phyloP scores from a whole-genome alignment of 53 echinoderm and acorn worm genomes.

The Temnopleurus reevesii region DNA sequence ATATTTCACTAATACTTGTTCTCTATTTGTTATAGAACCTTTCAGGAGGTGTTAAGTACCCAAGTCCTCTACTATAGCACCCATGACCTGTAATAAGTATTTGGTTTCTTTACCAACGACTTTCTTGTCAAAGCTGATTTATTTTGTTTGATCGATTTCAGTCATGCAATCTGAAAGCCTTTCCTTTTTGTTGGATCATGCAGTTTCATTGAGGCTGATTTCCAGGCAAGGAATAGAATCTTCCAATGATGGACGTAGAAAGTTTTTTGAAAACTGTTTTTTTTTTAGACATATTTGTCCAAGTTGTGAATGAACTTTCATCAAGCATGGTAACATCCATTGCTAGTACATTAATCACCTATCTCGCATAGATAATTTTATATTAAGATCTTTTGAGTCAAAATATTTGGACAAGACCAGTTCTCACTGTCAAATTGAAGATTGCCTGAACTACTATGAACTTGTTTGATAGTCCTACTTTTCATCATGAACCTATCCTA shows the following conservation, averaged over 20 bases:
- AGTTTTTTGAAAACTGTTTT: no score
- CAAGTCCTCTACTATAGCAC: not conserved
- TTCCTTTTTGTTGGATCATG: not conserved
- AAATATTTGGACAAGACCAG: not conserved
- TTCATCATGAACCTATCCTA: not conserved
- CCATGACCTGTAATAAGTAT: constrained; percentile 28
- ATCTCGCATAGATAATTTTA: no score
- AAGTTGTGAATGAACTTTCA: no score
- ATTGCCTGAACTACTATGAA: not conserved
- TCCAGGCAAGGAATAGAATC: no score
- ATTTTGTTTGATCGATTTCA: no score
- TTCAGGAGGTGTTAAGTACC: not conserved
- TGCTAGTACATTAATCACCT: no score
- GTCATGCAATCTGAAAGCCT: constrained; percentile 14
- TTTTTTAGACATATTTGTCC: no score
- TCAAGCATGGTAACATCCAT: no score
- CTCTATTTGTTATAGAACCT: not conserved
- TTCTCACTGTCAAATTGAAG: not conserved
- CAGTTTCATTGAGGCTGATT: not conserved
- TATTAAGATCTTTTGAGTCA: no score
- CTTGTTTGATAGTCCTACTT: not conserved
- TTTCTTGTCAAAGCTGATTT: constrained; percentile 23
- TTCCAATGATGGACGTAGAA: no score
- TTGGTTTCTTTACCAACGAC: constrained; percentile 26
- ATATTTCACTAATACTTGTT: no score